Evolutionary conservation across 2,113 vertebrate species (phyloP).

Genomic region (Anguilla japonica): DNA sequence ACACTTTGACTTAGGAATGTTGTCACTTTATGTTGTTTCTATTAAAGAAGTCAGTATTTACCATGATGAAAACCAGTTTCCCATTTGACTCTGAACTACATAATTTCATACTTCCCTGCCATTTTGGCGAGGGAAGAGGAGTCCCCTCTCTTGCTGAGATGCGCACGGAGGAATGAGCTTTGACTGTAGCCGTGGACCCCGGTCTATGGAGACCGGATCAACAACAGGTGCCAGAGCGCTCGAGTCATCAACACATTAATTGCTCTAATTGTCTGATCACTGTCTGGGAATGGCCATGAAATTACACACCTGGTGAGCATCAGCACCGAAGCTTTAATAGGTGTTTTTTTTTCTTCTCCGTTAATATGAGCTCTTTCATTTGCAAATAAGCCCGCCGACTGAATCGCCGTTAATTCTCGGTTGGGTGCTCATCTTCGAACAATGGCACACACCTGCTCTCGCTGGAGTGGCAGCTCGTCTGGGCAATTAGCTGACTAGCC

Average conservation of each 20-base stretch:
- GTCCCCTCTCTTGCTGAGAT: not conserved
- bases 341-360: not conserved
- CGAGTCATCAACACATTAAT: not conserved
- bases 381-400: conserved; percentile 3
- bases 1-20: too few relatives aligned
- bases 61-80: not conserved
- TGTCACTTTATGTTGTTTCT: too few relatives aligned
- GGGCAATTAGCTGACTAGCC: not conserved
- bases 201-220: not conserved
- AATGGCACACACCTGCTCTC: not conserved
- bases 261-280: not conserved
- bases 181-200: not conserved
- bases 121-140: not conserved
- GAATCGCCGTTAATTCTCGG: not conserved
- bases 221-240: not conserved
- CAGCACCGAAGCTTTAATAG: not conserved
- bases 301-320: conserved; percentile 17
- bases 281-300: not conserved
- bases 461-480: not conserved
- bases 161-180: too few relatives aligned
- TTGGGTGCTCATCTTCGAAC: not conserved
- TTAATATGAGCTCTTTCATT: not conserved
- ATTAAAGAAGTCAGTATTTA: not conserved
- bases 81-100: not conserved
- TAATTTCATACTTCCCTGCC: not conserved